A percentile compares a stretch with the other conserved stretches of the same genome.
Conservation (phyloP, 2,113 vertebrate genomes). For the Rana temporaria region DNA sequence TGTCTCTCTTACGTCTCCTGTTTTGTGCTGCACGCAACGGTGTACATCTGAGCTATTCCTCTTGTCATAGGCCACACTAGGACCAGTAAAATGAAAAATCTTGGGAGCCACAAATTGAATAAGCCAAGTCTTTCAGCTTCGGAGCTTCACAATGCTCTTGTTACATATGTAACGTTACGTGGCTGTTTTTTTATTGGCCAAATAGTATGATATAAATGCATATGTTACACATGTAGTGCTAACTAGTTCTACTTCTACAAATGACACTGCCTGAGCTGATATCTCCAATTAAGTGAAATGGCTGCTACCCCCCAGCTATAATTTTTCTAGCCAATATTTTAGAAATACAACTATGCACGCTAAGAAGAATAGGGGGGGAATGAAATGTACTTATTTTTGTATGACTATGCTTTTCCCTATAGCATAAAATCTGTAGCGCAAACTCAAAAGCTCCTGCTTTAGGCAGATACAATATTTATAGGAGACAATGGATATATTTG, state of each 20-base stretch:
- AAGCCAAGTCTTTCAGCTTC: background rate
- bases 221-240: background rate
- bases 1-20: too few relatives aligned
- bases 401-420: background rate
- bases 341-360: conserved; percentile 26
- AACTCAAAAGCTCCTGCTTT: background rate
- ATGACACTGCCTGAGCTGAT: background rate
- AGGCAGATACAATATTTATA: background rate
- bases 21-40: too few relatives aligned
- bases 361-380: background rate
- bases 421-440: background rate
- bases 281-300: background rate
- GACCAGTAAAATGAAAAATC: too few relatives aligned
- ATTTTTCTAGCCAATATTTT: background rate
- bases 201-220: background rate
- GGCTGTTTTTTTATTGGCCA: too few relatives aligned
- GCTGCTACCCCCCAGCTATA: background rate
- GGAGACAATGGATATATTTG: too few relatives aligned
- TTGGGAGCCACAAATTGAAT: background rate
- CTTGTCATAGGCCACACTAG: too few relatives aligned
- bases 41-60: too few relatives aligned
- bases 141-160: background rate
- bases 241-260: background rate
- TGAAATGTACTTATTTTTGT: conserved; percentile 19
- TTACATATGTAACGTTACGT: background rate